These are phyloP conservation scores for Yponomeuta evonymella DNA, from an alignment of 2,888 invertebrate species.

Conservation along the genomic window DNA sequence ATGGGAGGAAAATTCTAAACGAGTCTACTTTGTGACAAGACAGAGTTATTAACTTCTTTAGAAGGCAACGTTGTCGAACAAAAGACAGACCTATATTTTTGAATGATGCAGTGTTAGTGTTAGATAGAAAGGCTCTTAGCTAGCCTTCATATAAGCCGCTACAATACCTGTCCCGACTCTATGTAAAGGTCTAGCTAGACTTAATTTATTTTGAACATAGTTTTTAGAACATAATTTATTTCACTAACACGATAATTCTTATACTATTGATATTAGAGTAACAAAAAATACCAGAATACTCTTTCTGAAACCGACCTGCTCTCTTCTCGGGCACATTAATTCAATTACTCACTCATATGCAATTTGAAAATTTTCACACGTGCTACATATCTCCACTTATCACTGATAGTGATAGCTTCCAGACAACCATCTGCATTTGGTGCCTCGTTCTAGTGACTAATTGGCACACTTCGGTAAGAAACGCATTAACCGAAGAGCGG, in stretches of 20 bases:
- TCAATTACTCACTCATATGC: no score
- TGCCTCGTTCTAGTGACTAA: conserved; percentile 49
- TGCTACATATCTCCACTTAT: background rate
- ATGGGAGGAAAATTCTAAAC: background rate
- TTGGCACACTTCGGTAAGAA: conserved; percentile 58
- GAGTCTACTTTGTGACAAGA: conserved; percentile 9
- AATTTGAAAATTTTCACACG: background rate
- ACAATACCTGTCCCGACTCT: conserved; percentile 7
- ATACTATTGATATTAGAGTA: no score
- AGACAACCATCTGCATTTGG: background rate
- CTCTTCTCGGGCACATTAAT: no score
- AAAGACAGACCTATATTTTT: conserved; percentile 9
- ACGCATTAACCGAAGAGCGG: conserved; percentile 63
- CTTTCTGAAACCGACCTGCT: no score
- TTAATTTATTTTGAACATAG: no score
- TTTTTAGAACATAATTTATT: no score
- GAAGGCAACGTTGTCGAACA: conserved; percentile 2
- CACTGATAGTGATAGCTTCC: background rate
- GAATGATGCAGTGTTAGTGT: conserved; percentile 5
- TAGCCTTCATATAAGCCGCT: conserved; percentile 1
- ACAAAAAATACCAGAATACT: no score
- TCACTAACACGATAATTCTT: no score
- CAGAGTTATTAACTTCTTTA: background rate
- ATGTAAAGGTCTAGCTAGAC: background rate
- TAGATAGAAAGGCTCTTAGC: conserved; percentile 13